phyloP scores from a whole-genome alignment of 1,140 invertebrate genomes.

The Caenorhabditis brenneri region DNA sequence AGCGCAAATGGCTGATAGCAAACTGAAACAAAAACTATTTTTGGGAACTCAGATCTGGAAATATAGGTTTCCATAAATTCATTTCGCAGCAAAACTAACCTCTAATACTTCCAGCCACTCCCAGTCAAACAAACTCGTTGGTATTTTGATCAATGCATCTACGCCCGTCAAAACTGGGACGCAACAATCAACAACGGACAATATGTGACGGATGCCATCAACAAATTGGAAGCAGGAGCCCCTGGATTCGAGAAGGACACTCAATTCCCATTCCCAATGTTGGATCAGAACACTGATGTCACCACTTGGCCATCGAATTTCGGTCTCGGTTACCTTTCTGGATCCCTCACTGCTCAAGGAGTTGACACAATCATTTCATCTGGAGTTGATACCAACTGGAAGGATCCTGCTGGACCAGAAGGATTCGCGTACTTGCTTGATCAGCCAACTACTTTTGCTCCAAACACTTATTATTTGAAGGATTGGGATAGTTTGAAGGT shows the following conservation, averaged over 20 bases:
- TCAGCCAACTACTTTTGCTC: conserved; percentile 49
- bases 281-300: conserved; percentile 46
- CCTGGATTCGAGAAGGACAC: background rate
- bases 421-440: conserved; percentile 60
- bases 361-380: conserved; percentile 56
- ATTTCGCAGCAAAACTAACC: background rate
- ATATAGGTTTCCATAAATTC: background rate
- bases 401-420: conserved; percentile 54
- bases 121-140: conserved; percentile 51
- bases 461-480: conserved; percentile 54
- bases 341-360: conserved; percentile 50
- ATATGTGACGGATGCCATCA: conserved; percentile 34
- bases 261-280: conserved; percentile 52
- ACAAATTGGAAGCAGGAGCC: background rate
- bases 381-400: conserved; percentile 63
- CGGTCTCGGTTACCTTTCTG: conserved; percentile 47
- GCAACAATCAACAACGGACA: background rate
- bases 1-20: too few species aligned
- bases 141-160: conserved; percentile 49
- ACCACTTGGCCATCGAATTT: background rate
- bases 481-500: conserved; percentile 53
- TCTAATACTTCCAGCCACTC: conserved; percentile 44
- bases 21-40: background rate
- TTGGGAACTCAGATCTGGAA: background rate
- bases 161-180: conserved; percentile 50